phyloP scores from a whole-genome alignment of 2,113 vertebrate genomes.

The Zosterops japonicus region DNA sequence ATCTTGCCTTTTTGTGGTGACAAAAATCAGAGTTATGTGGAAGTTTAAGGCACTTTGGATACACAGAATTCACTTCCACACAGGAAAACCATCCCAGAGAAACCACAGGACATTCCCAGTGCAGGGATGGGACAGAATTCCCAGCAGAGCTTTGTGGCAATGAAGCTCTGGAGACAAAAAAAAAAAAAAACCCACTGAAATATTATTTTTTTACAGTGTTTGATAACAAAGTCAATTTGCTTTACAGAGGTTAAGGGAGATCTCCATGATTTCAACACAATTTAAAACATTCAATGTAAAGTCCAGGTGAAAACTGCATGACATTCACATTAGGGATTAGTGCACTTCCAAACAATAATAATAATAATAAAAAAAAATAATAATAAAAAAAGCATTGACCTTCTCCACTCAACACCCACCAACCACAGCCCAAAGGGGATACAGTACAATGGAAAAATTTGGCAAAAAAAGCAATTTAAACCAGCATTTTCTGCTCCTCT shows the following conservation, averaged over 20 bases:
- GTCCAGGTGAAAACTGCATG: background rate
- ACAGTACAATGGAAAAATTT: background rate
- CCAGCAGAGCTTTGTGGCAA: background rate
- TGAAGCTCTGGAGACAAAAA: background rate
- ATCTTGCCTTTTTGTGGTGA: background rate
- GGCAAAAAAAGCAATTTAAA: background rate
- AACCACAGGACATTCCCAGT: background rate
- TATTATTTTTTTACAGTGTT: background rate
- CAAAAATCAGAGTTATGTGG: background rate
- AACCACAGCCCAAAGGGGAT: background rate
- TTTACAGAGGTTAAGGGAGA: background rate
- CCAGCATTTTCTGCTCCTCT: background rate
- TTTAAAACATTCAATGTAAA: background rate
- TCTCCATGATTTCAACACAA: background rate
- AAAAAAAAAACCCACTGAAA: background rate
- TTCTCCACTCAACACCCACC: background rate
- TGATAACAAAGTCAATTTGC: background rate
- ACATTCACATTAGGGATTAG: slow-evolving; percentile 16
- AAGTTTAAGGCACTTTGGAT: slow-evolving; percentile 60
- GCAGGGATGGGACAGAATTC: background rate
- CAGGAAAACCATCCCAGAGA: background rate
- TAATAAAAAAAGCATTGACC: background rate
- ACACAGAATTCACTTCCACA: background rate
- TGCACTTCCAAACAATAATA: background rate
- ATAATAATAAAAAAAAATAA: background rate